phyloP scores from a whole-genome alignment of 2,797 vertebrate genomes.

The Hyperoplus immaculatus region DNA sequence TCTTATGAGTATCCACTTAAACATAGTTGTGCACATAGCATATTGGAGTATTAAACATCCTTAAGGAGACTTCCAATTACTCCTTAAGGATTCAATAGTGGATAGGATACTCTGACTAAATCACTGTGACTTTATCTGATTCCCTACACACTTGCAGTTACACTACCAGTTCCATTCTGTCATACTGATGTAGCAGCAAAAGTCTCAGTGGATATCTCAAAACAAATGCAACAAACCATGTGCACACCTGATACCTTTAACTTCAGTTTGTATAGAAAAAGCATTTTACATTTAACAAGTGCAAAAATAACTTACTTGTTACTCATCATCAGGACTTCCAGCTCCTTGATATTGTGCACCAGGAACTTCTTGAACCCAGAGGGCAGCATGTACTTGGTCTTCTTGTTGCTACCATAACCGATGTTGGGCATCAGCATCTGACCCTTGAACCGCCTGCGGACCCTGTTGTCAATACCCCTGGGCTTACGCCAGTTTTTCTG shows the following conservation, averaged over 20 bases:
- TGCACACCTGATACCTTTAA: background rate
- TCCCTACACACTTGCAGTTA: background rate
- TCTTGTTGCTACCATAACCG: constrained; percentile 98
- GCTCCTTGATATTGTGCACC: constrained; percentile 96
- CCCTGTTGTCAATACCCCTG: constrained; percentile 98
- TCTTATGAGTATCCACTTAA: no score
- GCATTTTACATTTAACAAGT: no score
- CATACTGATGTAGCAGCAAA: background rate
- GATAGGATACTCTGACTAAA: no score
- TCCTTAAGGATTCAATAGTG: no score
- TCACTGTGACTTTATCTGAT: no score
- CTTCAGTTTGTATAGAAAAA: rapidly evolving
- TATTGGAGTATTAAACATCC: no score
- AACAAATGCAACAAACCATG: background rate
- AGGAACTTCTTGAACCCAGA: constrained; percentile 96
- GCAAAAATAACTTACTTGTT: constrained; percentile 91
- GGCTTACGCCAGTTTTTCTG: constrained; percentile 99
- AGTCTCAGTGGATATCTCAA: background rate
- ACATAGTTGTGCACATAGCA: no score
- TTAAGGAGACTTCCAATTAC: no score
- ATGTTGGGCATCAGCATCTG: constrained; percentile 99
- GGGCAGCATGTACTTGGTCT: constrained; percentile 98
- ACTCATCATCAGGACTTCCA: constrained; percentile 98
- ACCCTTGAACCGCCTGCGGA: constrained; percentile 97
- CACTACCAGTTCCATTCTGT: background rate